A percentile compares a stretch with the other conserved stretches of the same genome.
Conservation (phyloP, 2,113 vertebrate genomes). For the Ariopsis seemanni region DNA sequence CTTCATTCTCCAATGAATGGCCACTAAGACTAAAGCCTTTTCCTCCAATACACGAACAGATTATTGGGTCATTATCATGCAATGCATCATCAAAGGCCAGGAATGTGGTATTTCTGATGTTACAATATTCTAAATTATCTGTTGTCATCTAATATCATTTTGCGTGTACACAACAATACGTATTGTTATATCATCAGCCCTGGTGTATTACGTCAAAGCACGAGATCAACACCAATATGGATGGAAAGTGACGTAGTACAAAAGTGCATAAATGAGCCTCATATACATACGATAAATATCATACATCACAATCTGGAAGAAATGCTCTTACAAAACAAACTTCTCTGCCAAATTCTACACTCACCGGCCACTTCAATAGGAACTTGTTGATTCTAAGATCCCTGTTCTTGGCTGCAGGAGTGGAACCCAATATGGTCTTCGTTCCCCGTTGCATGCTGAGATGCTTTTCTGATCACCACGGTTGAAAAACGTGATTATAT, state of each 20-base stretch:
- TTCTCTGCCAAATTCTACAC: no score
- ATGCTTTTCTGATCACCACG: no score
- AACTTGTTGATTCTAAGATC: no score
- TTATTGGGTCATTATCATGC: background rate
- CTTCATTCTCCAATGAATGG: slow-evolving; percentile 4
- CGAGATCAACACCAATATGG: slow-evolving; percentile 32
- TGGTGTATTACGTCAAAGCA: slow-evolving; percentile 28
- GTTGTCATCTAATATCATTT: background rate
- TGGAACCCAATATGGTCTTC: no score
- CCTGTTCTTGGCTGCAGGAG: no score
- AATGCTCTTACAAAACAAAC: slow-evolving; percentile 9
- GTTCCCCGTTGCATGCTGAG: no score
- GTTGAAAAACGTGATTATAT: no score
- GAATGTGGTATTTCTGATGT: background rate
- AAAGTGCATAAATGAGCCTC: slow-evolving; percentile 51
- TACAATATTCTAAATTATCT: background rate
- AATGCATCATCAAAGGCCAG: background rate
- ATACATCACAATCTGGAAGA: slow-evolving; percentile 45
- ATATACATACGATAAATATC: slow-evolving; percentile 15
- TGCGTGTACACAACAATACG: background rate
- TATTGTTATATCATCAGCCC: slow-evolving; percentile 1
- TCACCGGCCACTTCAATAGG: no score
- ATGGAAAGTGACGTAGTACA: slow-evolving; percentile 46
- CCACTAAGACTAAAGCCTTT: background rate
- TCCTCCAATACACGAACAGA: background rate